Evolutionary conservation across 1,140 invertebrate species (phyloP).

Genomic region (Magallana angulata): DNA sequence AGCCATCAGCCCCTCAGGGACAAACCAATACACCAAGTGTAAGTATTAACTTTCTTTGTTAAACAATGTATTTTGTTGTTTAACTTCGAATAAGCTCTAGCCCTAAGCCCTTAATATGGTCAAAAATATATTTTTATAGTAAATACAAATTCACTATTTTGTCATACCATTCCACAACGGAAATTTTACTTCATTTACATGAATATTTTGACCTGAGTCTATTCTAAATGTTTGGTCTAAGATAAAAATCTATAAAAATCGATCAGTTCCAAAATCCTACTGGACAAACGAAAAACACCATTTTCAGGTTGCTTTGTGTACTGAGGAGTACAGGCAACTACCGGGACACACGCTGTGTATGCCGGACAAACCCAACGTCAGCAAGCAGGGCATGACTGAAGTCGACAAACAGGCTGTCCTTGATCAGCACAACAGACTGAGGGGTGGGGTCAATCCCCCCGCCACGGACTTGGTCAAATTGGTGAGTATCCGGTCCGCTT

Average conservation of each 20-base stretch:
- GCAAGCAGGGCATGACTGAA: conserved; percentile 56
- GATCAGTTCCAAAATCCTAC: too few relatives aligned
- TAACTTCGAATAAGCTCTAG: too few relatives aligned
- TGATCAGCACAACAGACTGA: conserved; percentile 62
- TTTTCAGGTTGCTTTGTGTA: conserved; percentile 52
- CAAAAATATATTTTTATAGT: too few relatives aligned
- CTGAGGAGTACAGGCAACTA: conserved; percentile 59
- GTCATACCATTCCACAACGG: too few relatives aligned
- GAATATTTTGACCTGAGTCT: too few relatives aligned
- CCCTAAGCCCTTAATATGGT: too few relatives aligned
- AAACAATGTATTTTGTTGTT: too few relatives aligned
- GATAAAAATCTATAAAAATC: too few relatives aligned
- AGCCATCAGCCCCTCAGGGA: neutral
- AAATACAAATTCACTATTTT: too few relatives aligned
- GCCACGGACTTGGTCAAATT: conserved; percentile 64
- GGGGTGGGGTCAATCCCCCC: conserved; percentile 60
- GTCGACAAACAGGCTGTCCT: conserved; percentile 55
- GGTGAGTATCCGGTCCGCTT: conserved; percentile 47
- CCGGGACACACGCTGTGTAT: conserved; percentile 68
- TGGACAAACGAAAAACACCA: conserved; percentile 11
- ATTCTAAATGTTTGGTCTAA: too few relatives aligned
- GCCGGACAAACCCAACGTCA: conserved; percentile 59
- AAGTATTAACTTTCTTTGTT: too few relatives aligned
- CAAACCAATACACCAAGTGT: neutral
- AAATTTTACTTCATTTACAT: too few relatives aligned